These are phyloP conservation scores for Leptobrachium ailaonicum DNA, from an alignment of 2,113 vertebrate genomes.

Conservation along the genomic window DNA sequence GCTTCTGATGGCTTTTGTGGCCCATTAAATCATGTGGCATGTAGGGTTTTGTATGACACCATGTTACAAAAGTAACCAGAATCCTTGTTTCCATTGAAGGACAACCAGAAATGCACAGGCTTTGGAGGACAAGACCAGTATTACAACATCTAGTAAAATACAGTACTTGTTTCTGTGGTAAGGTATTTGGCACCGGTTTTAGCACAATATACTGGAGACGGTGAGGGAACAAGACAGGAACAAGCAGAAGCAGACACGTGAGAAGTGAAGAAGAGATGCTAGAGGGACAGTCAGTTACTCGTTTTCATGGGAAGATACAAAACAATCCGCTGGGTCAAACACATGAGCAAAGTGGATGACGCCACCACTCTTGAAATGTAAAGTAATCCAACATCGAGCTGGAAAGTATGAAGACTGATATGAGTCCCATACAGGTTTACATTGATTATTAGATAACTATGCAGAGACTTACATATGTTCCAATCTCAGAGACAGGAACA, in stretches of 20 bases:
- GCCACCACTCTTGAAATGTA: too few relatives aligned
- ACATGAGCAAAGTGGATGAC: too few relatives aligned
- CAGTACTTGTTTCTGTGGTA: constrained; percentile 60
- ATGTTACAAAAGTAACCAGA: constrained; percentile 18
- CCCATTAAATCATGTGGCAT: constrained; percentile 20
- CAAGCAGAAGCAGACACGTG: constrained; percentile 28
- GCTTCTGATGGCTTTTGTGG: constrained; percentile 20
- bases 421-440: too few relatives aligned
- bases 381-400: too few relatives aligned
- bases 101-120: constrained; percentile 41
- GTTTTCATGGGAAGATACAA: too few relatives aligned
- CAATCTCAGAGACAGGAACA: too few relatives aligned
- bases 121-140: constrained; percentile 22
- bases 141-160: constrained; percentile 54
- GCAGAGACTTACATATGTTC: too few relatives aligned
- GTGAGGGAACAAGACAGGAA: constrained; percentile 8
- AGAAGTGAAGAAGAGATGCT: not conserved
- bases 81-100: constrained; percentile 13
- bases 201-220: constrained; percentile 12
- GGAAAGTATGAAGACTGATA: too few relatives aligned
- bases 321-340: too few relatives aligned
- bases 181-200: constrained; percentile 55
- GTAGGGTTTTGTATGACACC: not conserved
- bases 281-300: not conserved
- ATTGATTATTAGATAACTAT: too few relatives aligned